Evolutionary conservation across 2,888 invertebrate species (phyloP).

Genomic region (Dendrolimus pini): DNA sequence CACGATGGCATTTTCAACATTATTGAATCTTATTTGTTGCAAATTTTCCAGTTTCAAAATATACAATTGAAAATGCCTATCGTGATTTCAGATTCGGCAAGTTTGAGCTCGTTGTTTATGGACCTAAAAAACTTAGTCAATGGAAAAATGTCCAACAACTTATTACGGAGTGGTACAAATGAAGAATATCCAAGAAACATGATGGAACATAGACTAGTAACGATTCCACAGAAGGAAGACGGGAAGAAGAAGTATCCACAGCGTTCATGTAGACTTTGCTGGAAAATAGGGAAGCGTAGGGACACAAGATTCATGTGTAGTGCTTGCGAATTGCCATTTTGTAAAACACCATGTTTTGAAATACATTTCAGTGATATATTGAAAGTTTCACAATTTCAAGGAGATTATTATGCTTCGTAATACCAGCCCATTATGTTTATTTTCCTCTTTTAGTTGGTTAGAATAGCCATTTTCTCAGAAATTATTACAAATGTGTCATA

Average conservation of each 20-base stretch:
- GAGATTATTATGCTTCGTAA: conserved; percentile 65
- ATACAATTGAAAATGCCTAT: conserved; percentile 70
- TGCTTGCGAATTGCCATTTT: conserved; percentile 67
- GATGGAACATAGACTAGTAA: conserved; percentile 59
- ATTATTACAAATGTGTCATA: too few species aligned
- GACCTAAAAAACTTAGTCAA: conserved; percentile 72
- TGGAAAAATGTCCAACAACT: conserved; percentile 52
- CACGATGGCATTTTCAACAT: conserved; percentile 77
- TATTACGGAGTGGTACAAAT: conserved; percentile 41
- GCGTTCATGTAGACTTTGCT: conserved; percentile 68
- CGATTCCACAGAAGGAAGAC: conserved; percentile 73
- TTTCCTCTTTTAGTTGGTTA: too few species aligned
- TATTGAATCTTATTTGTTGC: conserved; percentile 25
- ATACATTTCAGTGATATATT: conserved; percentile 65
- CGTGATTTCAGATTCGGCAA: conserved; percentile 75
- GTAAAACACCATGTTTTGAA: conserved; percentile 70
- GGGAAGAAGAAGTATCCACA: conserved; percentile 74
- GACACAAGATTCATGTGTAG: conserved; percentile 72
- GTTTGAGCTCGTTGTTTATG: conserved; percentile 68
- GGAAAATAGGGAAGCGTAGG: conserved; percentile 66
- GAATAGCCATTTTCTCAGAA: too few species aligned
- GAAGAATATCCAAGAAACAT: conserved; percentile 49
- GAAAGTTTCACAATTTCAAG: conserved; percentile 62
- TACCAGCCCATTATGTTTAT: background rate
- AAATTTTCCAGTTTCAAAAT: conserved; percentile 19